Evolutionary conservation across 1,140 invertebrate genomes (phyloP), one percentile per base, ranked within the genome.

Genomic region (Episyrphus balteatus): DNA sequence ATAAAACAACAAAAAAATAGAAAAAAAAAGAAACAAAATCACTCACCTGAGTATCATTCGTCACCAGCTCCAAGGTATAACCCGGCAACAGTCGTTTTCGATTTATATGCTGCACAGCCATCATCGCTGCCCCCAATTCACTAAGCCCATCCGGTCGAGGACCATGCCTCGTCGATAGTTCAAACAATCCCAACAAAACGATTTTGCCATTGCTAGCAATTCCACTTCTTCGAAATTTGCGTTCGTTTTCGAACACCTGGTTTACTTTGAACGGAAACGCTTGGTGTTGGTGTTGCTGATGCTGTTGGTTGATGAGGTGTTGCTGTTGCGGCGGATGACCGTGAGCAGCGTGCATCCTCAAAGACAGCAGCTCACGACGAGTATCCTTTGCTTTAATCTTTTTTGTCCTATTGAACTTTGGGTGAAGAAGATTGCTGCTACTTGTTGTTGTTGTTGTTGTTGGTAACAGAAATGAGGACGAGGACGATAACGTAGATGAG

Each of bases 41-140:
- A 60, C 68, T 69, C 73, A 89, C 87, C 81, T 84, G 79, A 1
- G 86, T 89, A 57, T 91, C 86, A 58, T 89, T 89, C 55, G 80
- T 79, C 50, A 86, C 71, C 40, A 89, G 75, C 48, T 80, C 74
- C 31, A 91, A 70, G 30, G 70, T 73, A 58, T 87, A 88, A 18
- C 80, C 83, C 0, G 79, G 76, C 17, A 89, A 70, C 42, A 88
- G 55, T 8, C 69, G 66, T 53, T 77, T 73, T 45, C 77, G 64
- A 69, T 88, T 89, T 55, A 89, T 79, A 46, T 84, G 81, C 42
- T 78, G 68, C 17, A 88, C 77, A 1, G 86, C 86, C 45, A 88
- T 66, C 51, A 71, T 73, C 2, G 86, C 86, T 0, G 85, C 85
- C 11, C 78, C 76, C 49, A 86, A 69, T 59, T 89, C 86, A 37